A percentile compares a stretch with the other conserved stretches of the same genome.
Evolutionary conservation across 1,140 invertebrate species (phyloP).

Genomic region (Sinella curviseta): DNA sequence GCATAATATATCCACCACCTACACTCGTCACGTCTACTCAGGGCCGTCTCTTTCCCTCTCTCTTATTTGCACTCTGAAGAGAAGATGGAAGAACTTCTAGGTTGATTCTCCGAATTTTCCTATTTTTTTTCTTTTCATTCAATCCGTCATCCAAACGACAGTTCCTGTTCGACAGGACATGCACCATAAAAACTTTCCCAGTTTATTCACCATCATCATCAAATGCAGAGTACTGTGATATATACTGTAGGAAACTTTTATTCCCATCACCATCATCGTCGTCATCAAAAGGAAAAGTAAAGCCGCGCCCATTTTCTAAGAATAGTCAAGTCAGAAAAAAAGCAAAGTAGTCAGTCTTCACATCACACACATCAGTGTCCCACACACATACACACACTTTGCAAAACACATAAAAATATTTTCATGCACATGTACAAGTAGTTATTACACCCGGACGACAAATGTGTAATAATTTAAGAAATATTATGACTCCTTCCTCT

Average conservation of each 20-base stretch:
- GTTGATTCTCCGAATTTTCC: not conserved
- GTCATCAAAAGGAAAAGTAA: not conserved
- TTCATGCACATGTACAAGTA: not conserved
- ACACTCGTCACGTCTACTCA: no score
- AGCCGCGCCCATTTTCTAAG: slow-evolving; percentile 17
- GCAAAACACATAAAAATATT: not conserved
- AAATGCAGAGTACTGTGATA: not conserved
- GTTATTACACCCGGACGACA: not conserved
- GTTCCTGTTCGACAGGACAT: slow-evolving; percentile 10
- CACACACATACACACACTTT: not conserved
- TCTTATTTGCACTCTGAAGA: no score
- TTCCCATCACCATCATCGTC: not conserved
- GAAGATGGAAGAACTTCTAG: not conserved
- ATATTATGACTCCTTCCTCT: slow-evolving; percentile 1
- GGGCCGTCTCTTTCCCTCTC: no score
- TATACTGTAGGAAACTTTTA: not conserved
- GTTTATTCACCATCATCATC: not conserved
- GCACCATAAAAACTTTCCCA: not conserved
- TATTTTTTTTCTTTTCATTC: slow-evolving; percentile 11
- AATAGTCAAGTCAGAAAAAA: not conserved
- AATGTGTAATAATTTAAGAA: slow-evolving; percentile 17
- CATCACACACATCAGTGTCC: not conserved
- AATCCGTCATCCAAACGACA: slow-evolving; percentile 25
- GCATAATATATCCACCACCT: slow-evolving; percentile 5
- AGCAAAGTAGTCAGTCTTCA: not conserved